phyloP scores from a whole-genome alignment of 2,888 invertebrate species.

The Antheraea assamensis region DNA sequence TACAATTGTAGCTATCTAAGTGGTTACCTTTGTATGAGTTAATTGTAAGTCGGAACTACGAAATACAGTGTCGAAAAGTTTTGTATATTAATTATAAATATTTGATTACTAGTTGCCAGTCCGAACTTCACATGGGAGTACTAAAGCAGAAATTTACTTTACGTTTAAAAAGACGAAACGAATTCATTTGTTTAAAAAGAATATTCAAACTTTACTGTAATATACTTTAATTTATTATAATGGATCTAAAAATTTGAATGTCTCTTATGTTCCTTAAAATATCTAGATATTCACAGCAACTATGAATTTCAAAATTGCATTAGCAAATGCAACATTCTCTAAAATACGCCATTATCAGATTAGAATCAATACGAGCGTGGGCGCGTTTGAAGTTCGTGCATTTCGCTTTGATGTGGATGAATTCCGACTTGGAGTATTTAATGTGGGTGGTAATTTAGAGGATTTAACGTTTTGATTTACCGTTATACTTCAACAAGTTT shows the following conservation, averaged over 20 bases:
- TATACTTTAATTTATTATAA: too few species aligned
- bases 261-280: not conserved
- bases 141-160: too few species aligned
- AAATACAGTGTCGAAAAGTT: not conserved
- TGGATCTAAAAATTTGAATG: too few species aligned
- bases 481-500: too few species aligned
- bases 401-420: not conserved
- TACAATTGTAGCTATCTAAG: constrained; percentile 40
- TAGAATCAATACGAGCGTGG: not conserved
- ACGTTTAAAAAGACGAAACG: too few species aligned
- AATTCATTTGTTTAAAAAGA: too few species aligned
- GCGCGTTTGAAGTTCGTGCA: not conserved
- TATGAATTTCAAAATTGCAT: not conserved
- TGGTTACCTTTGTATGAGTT: constrained; percentile 27
- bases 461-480: not conserved
- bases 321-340: not conserved
- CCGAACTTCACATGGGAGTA: too few species aligned
- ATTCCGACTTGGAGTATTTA: not conserved
- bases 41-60: not conserved
- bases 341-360: not conserved
- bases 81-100: too few species aligned
- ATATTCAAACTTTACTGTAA: too few species aligned
- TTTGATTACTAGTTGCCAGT: too few species aligned
- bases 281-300: not conserved
- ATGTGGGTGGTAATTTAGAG: not conserved